These are phyloP conservation scores for Tangara arthus DNA, from an alignment of 2,797 vertebrate species.

Conservation along the genomic window DNA sequence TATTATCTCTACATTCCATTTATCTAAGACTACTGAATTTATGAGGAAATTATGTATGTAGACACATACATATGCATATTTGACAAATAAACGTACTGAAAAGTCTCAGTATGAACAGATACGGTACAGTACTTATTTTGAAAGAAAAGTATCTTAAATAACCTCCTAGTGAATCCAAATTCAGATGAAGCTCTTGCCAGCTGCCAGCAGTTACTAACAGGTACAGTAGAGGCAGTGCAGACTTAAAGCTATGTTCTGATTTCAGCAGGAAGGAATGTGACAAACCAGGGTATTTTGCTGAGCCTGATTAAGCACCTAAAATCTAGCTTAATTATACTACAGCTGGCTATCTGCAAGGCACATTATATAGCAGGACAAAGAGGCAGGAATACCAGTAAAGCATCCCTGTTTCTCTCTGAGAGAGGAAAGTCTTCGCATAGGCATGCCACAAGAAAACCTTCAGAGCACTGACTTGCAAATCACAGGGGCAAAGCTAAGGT, in stretches of 20 bases:
- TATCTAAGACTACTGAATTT: conserved; percentile 16
- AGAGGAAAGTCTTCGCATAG: not conserved
- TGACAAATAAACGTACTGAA: conserved; percentile 43
- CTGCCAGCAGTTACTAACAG: conserved; percentile 58
- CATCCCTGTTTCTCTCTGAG: not conserved
- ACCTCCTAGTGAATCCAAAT: conserved; percentile 20
- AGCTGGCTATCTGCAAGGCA: conserved; percentile 5
- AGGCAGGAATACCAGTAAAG: not conserved
- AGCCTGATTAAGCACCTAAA: conserved; percentile 52
- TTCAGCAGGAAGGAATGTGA: conserved; percentile 54
- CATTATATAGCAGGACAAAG: not conserved
- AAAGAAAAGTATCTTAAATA: conserved; percentile 34
- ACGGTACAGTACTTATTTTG: conserved; percentile 6
- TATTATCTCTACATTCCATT: conserved; percentile 36
- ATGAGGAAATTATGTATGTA: conserved; percentile 39
- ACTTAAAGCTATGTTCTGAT: conserved; percentile 34
- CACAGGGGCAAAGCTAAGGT: not conserved
- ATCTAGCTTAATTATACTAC: conserved; percentile 41
- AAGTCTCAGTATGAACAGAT: conserved; percentile 8
- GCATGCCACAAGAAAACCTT: not conserved
- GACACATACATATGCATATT: conserved; percentile 50
- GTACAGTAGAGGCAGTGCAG: conserved; percentile 61
- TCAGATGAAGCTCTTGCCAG: conserved; percentile 29
- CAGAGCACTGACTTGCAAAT: not conserved
- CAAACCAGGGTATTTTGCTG: conserved; percentile 25